Percentiles rank a stretch among this genome's conserved stretches.
These are phyloP conservation scores for Sisyra nigra DNA, from an alignment of 2,888 invertebrate genomes.

Conservation along the genomic window DNA sequence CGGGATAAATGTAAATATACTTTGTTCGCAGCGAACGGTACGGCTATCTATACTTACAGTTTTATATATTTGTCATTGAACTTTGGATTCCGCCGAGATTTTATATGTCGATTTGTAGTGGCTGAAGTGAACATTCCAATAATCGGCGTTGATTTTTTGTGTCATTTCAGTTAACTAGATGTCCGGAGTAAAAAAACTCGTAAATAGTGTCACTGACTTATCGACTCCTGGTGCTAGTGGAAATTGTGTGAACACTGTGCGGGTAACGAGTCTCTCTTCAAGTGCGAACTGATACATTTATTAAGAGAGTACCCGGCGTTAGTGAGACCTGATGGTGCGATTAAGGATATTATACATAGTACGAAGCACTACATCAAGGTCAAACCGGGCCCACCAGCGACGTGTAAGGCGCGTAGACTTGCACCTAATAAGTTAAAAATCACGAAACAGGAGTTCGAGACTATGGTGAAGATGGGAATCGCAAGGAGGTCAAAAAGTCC, in stretches of 20 bases:
- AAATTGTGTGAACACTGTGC: not conserved
- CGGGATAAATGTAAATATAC: constrained; percentile 14
- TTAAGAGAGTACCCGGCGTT: not conserved
- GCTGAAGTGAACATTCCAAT: constrained; percentile 20
- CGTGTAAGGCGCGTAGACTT: constrained; percentile 16
- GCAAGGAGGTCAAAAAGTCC: constrained; percentile 13
- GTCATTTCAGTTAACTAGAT: constrained; percentile 18
- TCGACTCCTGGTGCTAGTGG: not conserved
- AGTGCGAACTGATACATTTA: not conserved
- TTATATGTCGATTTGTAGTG: constrained; percentile 19
- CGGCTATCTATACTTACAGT: constrained; percentile 19
- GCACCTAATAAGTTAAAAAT: constrained; percentile 16
- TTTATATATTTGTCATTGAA: constrained; percentile 13
- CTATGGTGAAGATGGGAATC: constrained; percentile 14
- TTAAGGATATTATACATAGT: constrained; percentile 10
- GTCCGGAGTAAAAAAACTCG: constrained; percentile 14
- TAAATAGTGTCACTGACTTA: not conserved
- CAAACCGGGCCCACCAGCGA: constrained; percentile 15
- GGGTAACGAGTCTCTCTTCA: not conserved
- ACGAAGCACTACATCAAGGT: constrained; percentile 16
- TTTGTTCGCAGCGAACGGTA: constrained; percentile 19
- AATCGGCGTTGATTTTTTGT: constrained; percentile 20
- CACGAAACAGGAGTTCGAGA: constrained; percentile 17
- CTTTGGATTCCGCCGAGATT: constrained; percentile 17
- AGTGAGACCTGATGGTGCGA: not conserved